These are phyloP conservation scores for Tympanoctomys barrerae DNA, from an alignment of 2,797 vertebrate genomes.

Conservation along the genomic window DNA sequence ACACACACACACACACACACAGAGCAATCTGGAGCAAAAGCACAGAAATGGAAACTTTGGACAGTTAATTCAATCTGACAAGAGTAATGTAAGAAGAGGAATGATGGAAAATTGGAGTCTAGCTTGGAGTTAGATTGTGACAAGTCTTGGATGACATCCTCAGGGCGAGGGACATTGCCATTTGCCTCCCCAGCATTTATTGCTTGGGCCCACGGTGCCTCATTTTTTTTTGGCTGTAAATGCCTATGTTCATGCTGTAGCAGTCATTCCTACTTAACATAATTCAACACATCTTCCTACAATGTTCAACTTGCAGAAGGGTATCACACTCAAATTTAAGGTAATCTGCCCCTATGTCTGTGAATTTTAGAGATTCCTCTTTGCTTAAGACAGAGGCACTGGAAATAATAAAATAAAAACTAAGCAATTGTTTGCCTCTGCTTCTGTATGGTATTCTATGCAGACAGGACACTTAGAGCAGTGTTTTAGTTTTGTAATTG, in stretches of 20 bases:
- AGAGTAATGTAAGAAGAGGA: neutral
- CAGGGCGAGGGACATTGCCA: neutral
- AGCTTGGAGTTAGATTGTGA: constrained; percentile 5
- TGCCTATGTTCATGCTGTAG: neutral
- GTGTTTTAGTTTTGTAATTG: neutral
- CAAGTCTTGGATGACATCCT: neutral
- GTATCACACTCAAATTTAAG: neutral
- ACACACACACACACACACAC: neutral
- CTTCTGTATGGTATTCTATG: neutral
- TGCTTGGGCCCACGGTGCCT: neutral
- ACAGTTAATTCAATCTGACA: constrained; percentile 20
- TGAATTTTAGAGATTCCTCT: neutral
- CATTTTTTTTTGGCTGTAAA: constrained; percentile 11
- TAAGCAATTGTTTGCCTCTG: neutral
- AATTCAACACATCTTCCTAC: neutral
- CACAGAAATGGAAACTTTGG: constrained; percentile 45
- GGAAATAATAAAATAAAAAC: neutral
- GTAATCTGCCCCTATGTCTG: neutral
- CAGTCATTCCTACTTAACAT: neutral
- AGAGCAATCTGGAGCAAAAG: neutral
- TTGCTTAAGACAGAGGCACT: neutral
- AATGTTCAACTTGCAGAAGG: neutral
- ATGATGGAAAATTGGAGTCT: neutral
- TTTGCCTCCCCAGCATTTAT: neutral
- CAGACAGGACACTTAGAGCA: no score